Conservation (phyloP, 2,888 invertebrate genomes). For the Eupithecia inturbata region DNA sequence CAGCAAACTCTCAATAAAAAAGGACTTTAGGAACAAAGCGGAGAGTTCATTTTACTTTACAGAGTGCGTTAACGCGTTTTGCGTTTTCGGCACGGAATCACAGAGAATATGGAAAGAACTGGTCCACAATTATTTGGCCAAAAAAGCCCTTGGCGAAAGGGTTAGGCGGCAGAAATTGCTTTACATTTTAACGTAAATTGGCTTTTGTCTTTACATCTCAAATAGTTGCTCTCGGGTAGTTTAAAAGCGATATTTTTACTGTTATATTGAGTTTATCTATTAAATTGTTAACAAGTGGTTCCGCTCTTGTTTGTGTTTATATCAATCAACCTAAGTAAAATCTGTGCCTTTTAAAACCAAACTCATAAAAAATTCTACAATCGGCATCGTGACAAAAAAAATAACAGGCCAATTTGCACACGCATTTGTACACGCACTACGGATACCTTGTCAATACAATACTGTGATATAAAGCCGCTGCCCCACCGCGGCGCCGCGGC, state of each 20-base stretch:
- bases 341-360: background rate
- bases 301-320: background rate
- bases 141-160: constrained; percentile 70
- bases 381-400: constrained; percentile 11
- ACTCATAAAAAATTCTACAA: background rate
- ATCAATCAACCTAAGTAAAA: background rate
- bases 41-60: background rate
- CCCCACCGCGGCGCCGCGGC: no score
- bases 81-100: background rate
- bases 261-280: background rate
- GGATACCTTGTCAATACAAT: constrained; percentile 8
- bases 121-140: constrained; percentile 75
- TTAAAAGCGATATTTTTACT: background rate
- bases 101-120: constrained; percentile 50
- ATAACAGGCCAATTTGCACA: constrained; percentile 8
- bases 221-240: constrained; percentile 16
- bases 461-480: background rate
- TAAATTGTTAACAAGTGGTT: background rate
- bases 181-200: constrained; percentile 53
- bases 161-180: constrained; percentile 54
- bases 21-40: background rate
- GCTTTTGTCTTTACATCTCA: constrained; percentile 32
- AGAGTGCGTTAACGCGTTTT: background rate
- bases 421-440: constrained; percentile 12
- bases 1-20: background rate